phyloP scores from a whole-genome alignment of 2,113 vertebrate genomes.

The Ginglymostoma cirratum region DNA sequence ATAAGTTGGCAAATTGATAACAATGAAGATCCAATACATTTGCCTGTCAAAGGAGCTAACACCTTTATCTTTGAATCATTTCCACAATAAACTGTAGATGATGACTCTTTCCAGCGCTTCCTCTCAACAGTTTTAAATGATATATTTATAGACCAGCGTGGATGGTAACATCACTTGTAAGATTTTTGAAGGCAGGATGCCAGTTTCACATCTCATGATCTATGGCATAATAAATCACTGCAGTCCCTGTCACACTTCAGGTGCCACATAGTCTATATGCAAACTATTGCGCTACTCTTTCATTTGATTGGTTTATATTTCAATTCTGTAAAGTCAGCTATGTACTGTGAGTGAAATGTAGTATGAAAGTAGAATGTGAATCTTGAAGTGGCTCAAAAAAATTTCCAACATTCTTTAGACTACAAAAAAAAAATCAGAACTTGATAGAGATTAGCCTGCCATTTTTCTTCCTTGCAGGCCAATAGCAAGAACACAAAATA shows the following conservation, averaged over 20 bases:
- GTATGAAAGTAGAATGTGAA: not conserved
- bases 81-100: not conserved
- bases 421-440: not conserved
- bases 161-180: constrained; percentile 11
- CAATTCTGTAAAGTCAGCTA: not conserved
- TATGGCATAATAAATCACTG: constrained; percentile 19
- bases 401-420: not conserved
- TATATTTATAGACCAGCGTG: not conserved
- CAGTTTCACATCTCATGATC: constrained; percentile 17
- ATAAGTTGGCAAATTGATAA: not conserved
- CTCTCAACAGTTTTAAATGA: not conserved
- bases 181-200: constrained; percentile 14
- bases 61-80: constrained; percentile 20
- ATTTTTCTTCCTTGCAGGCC: not conserved
- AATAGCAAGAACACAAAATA: not conserved
- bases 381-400: not conserved
- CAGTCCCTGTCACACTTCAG: not conserved
- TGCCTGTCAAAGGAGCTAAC: not conserved
- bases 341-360: not conserved
- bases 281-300: constrained; percentile 8
- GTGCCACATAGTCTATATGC: not conserved
- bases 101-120: not conserved
- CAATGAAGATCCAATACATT: not conserved
- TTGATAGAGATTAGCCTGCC: not conserved
- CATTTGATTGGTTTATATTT: constrained; percentile 2